Evolutionary conservation across 2,113 vertebrate species (phyloP), one percentile per base, ranked within the genome.

Genomic region (Coryphaenoides rupestris): DNA sequence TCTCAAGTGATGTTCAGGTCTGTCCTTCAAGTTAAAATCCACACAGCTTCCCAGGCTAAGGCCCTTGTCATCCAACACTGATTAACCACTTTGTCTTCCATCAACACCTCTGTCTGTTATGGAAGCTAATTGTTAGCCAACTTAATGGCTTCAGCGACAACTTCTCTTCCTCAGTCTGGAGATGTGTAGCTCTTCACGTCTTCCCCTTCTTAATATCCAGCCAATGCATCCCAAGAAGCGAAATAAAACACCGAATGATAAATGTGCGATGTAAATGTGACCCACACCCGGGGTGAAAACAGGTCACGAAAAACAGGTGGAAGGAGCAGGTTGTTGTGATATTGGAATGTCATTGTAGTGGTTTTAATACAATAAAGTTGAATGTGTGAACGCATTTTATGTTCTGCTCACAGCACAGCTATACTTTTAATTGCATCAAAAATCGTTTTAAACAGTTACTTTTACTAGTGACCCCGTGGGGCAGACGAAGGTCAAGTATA

Each of bases 71-170:
- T 66, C 78, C 72, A 66, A 80, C 87, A 94, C 85, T 96, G 82
- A 96, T 95, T 98, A 96, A 96, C 93, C 87, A 88, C 82, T 91
- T 84, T 85, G 86, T 91, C 87, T 93, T 84, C 87, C 91, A 90
- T 92, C 90, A 92, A 93, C 88, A 93, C 92, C 88, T 89, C 87
- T 77, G 81, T 69, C 86, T 68, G 73, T 91, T 94, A 92, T 88
- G 58, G 84, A 84, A 85, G 90, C 86, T 91, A 91, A 92, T 92
- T 84, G 84, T 92, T 91, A 91, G 86, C 89, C 76, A 90, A 68
- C 72, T 81, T 88, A 89, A 86, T 63, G 56, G 54, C 80, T 58
- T 60, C 68, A 54, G 57, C 54, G 62, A 62, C 61, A 60, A 68
- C 68, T 59, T 72, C 70, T 55, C 62, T 57, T 65, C 70, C 75